These are phyloP conservation scores for Tolmerus cingulatus DNA, from an alignment of 2,888 invertebrate genomes.

Conservation along the genomic window DNA sequence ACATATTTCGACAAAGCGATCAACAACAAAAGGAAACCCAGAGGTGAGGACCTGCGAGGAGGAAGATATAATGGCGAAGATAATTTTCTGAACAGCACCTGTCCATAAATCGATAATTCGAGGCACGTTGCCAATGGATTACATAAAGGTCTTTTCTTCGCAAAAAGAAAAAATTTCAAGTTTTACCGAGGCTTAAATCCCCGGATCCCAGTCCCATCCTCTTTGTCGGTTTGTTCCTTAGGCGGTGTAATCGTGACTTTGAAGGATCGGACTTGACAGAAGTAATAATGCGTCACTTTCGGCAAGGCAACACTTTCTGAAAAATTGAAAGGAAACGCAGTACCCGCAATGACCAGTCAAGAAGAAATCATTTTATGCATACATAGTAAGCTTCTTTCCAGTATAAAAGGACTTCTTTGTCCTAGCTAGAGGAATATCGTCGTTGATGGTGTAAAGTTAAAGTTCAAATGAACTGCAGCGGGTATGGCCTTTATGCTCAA, in stretches of 20 bases:
- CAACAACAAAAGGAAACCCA: neutral
- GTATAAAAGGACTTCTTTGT: neutral
- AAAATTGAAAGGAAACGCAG: neutral
- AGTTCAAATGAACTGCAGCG: neutral
- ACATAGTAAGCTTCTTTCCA: neutral
- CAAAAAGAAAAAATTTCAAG: neutral
- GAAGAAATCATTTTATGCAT: neutral
- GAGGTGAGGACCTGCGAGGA: neutral
- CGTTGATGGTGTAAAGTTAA: neutral
- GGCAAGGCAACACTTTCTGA: neutral
- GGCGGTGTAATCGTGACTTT: neutral
- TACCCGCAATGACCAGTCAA: neutral
- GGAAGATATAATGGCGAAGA: neutral
- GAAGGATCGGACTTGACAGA: neutral
- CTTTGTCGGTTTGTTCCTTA: neutral
- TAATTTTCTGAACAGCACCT: neutral
- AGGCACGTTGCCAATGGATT: neutral
- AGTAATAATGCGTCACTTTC: neutral
- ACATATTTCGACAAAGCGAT: neutral
- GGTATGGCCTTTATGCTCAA: neutral
- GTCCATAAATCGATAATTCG: neutral
- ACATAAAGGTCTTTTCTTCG: neutral
- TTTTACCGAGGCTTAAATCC: neutral
- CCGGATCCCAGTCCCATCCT: neutral
- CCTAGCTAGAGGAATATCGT: neutral